A percentile compares a stretch with the other conserved stretches of the same genome.
Evolutionary conservation across 2,888 invertebrate species (phyloP).

Genomic region (Ceramica pisi): DNA sequence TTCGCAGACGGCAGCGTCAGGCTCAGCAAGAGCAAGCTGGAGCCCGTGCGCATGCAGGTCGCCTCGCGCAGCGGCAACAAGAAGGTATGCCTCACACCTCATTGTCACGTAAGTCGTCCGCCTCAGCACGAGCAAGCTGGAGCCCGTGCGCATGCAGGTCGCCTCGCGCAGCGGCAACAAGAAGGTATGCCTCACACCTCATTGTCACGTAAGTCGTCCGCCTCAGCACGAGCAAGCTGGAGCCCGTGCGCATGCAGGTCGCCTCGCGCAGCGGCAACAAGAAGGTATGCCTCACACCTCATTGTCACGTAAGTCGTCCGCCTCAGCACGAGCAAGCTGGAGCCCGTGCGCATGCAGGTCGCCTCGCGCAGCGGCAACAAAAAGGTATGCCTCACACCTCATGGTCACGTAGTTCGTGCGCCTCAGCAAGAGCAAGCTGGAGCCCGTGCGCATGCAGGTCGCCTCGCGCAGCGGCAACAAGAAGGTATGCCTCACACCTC

Average conservation of each 20-base stretch:
- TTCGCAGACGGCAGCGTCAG: constrained; percentile 86
- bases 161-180: constrained; percentile 96
- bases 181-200: constrained; percentile 91
- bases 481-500: constrained; percentile 91
- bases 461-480: constrained; percentile 96
- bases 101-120: constrained; percentile 49
- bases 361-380: constrained; percentile 96
- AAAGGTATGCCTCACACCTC: constrained; percentile 91
- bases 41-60: constrained; percentile 94
- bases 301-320: constrained; percentile 48
- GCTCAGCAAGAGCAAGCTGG: constrained; percentile 92
- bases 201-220: no score
- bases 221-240: constrained; percentile 92
- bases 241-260: constrained; percentile 94
- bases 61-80: constrained; percentile 94
- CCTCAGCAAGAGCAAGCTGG: constrained; percentile 92
- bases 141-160: constrained; percentile 94
- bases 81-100: no score
- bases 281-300: no score
- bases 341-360: constrained; percentile 94
- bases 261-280: constrained; percentile 94
- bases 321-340: constrained; percentile 92
- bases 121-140: constrained; percentile 92
- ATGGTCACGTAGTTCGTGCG: no score
- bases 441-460: constrained; percentile 94